phyloP scores from a whole-genome alignment of 1,140 invertebrate species.

The Drosophila nigromelanica region DNA sequence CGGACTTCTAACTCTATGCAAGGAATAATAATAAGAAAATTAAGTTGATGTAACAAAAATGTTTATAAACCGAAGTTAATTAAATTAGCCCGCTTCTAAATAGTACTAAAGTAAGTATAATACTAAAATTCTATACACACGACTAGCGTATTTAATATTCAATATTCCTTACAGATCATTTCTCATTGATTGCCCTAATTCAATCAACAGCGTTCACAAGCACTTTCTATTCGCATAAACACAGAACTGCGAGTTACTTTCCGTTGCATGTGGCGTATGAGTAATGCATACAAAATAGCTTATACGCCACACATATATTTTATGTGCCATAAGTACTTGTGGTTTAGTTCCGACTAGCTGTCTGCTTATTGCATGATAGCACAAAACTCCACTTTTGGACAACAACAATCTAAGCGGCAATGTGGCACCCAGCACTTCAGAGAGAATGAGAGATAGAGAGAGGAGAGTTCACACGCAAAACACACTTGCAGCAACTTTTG shows the following conservation, averaged over 20 bases:
- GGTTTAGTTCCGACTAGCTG: conserved; percentile 21
- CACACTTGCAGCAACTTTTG: conserved; percentile 39
- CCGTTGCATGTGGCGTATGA: conserved; percentile 35
- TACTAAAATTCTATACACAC: too few relatives aligned
- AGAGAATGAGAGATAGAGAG: background rate
- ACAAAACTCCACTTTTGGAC: conserved; percentile 19
- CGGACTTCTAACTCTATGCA: too few relatives aligned
- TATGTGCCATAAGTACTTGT: conserved; percentile 31
- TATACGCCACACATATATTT: conserved; percentile 30
- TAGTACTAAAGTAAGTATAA: too few relatives aligned
- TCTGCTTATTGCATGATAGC: conserved; percentile 37
- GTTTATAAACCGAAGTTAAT: too few relatives aligned
- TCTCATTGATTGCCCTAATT: background rate
- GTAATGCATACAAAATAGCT: conserved; percentile 53
- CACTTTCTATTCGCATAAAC: conserved; percentile 14
- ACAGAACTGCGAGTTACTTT: background rate
- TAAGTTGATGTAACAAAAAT: too few relatives aligned
- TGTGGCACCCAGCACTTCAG: conserved; percentile 11
- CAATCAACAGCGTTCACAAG: conserved; percentile 19
- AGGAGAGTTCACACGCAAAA: conserved; percentile 39
- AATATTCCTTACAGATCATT: too few relatives aligned
- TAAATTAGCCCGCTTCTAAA: too few relatives aligned
- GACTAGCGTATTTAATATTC: conserved; percentile 2
- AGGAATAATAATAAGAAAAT: too few relatives aligned
- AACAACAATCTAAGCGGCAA: conserved; percentile 30